Evolutionary conservation across 2,797 vertebrate genomes (phyloP).

Genomic region (Phalanger gymnotis): DNA sequence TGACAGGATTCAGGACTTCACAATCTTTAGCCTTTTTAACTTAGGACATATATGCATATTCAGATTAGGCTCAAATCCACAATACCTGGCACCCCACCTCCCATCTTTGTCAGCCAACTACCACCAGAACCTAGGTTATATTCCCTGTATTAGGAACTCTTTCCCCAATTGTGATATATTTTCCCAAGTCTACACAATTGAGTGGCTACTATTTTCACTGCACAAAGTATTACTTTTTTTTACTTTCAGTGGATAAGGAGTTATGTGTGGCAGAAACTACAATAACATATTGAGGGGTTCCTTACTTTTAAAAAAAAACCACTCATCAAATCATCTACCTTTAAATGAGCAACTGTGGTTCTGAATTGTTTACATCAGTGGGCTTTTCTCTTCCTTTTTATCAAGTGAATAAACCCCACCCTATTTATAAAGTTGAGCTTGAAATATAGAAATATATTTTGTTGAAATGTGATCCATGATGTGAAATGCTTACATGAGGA

Average conservation of each 20-base stretch:
- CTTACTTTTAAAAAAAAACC: background rate
- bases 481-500: background rate
- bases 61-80: background rate
- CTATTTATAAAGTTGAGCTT: background rate
- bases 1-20: background rate
- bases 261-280: background rate
- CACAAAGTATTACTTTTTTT: background rate
- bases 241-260: background rate
- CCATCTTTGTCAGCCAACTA: background rate
- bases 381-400: background rate
- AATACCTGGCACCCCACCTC: background rate
- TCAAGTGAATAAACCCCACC: background rate
- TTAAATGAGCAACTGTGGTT: background rate
- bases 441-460: background rate
- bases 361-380: background rate
- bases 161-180: background rate
- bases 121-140: background rate
- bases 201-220: background rate
- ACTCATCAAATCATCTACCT: background rate
- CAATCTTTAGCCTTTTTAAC: background rate
- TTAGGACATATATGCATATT: background rate
- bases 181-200: background rate
- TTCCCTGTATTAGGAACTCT: background rate
- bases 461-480: background rate
- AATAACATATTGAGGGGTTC: background rate